Percentiles rank a stretch among this genome's conserved stretches.
Conservation (phyloP, 1,140 invertebrate genomes). For the Polypedilum vanderplanki region DNA sequence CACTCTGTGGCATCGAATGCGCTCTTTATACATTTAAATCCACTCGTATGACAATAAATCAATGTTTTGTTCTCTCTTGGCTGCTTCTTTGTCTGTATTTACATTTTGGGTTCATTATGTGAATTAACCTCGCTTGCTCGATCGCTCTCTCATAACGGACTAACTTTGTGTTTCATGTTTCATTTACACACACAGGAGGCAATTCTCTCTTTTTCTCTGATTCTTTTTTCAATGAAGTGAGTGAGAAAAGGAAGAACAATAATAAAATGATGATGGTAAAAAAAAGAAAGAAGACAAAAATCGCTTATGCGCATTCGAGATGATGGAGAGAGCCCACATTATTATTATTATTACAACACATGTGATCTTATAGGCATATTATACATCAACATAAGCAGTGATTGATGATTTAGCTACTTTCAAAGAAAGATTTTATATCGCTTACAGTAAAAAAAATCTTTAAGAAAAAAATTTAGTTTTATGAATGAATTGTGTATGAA, state of each 20-base stretch:
- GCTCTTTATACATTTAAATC: conserved; percentile 3
- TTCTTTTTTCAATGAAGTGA: no score
- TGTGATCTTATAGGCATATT: not conserved
- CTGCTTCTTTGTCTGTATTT: conserved; percentile 16
- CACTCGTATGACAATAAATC: conserved; percentile 23
- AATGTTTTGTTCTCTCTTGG: conserved; percentile 11
- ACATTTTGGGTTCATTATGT: conserved; percentile 22
- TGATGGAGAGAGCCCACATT: conserved; percentile 11
- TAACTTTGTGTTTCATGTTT: not conserved
- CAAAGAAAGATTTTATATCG: no score
- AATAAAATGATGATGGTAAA: no score
- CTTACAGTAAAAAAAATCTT: not conserved
- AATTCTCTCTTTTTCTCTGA: no score
- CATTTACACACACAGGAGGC: no score
- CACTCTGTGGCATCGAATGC: not conserved
- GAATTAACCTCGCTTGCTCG: conserved; percentile 4
- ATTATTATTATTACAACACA: not conserved
- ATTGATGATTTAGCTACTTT: conserved; percentile 28
- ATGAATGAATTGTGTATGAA: not conserved
- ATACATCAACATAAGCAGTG: conserved; percentile 22
- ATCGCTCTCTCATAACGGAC: not conserved
- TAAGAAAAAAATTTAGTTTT: not conserved
- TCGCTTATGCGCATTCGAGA: not conserved
- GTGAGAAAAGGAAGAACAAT: no score
- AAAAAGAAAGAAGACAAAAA: not conserved